These are phyloP conservation scores for Calonectris borealis DNA, from an alignment of 2,113 vertebrate species.

Conservation along the genomic window DNA sequence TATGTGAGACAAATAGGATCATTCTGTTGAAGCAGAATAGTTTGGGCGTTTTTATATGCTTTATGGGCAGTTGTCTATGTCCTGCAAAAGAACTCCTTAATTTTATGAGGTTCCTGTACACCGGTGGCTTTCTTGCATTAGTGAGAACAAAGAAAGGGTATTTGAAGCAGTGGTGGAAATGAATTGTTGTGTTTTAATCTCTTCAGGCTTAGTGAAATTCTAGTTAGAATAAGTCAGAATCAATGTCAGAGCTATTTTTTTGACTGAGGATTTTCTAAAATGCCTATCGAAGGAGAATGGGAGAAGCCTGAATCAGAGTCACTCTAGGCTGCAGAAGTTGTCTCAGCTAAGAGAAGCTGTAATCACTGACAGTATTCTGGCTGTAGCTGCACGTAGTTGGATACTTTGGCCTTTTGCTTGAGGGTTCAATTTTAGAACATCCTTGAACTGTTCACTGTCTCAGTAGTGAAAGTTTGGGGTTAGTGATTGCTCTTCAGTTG, in stretches of 20 bases:
- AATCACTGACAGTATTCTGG: background rate
- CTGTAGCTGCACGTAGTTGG: background rate
- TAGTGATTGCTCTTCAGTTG: background rate
- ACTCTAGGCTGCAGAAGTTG: background rate
- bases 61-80: background rate
- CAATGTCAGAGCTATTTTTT: background rate
- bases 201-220: background rate
- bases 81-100: background rate
- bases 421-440: background rate
- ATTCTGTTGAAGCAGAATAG: background rate
- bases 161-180: background rate
- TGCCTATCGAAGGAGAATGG: background rate
- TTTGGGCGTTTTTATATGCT: background rate
- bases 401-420: background rate
- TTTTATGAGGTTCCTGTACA: background rate
- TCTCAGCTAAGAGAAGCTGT: background rate
- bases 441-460: background rate
- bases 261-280: background rate
- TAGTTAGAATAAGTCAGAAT: background rate
- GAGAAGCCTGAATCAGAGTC: background rate
- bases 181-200: background rate
- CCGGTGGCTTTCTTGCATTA: background rate
- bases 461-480: background rate
- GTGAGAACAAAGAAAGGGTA: background rate
- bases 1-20: background rate